Conservation (phyloP, 2,888 invertebrate genomes). For the Microctonus hyperodae region DNA sequence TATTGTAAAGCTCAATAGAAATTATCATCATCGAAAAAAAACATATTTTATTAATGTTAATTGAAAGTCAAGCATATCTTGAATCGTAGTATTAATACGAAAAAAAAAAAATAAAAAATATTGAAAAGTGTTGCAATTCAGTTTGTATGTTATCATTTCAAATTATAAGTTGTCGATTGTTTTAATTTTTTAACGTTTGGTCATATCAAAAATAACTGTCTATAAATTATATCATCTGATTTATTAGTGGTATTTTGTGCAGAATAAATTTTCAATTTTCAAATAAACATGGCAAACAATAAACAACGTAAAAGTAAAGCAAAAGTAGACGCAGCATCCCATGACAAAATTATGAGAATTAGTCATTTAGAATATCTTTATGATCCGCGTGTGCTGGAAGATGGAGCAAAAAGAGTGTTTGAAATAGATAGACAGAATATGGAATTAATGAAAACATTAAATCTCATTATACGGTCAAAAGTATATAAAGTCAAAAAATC, state of each 20-base stretch:
- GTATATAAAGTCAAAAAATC: constrained; percentile 57
- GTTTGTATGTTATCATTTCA: background rate
- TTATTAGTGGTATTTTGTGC: background rate
- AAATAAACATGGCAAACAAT: background rate
- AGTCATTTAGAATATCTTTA: constrained; percentile 65
- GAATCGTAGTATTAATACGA: background rate
- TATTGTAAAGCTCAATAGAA: background rate
- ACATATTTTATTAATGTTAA: constrained; percentile 13
- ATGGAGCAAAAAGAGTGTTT: constrained; percentile 60
- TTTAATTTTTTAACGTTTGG: background rate
- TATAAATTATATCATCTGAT: background rate
- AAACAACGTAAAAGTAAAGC: constrained; percentile 24
- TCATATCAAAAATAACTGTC: background rate
- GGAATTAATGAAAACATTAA: constrained; percentile 68
- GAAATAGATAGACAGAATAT: constrained; percentile 68
- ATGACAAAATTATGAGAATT: constrained; percentile 67
- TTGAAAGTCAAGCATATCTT: background rate
- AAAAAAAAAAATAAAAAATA: constrained; percentile 20
- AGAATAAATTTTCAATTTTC: background rate
- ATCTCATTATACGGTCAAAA: constrained; percentile 68
- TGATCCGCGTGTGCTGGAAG: constrained; percentile 59
- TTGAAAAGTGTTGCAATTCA: background rate
- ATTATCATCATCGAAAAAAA: constrained; percentile 8
- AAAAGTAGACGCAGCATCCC: no score
- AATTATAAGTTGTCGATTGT: background rate